Conservation (phyloP, 2,888 invertebrate genomes). For the Parnassius apollo region DNA sequence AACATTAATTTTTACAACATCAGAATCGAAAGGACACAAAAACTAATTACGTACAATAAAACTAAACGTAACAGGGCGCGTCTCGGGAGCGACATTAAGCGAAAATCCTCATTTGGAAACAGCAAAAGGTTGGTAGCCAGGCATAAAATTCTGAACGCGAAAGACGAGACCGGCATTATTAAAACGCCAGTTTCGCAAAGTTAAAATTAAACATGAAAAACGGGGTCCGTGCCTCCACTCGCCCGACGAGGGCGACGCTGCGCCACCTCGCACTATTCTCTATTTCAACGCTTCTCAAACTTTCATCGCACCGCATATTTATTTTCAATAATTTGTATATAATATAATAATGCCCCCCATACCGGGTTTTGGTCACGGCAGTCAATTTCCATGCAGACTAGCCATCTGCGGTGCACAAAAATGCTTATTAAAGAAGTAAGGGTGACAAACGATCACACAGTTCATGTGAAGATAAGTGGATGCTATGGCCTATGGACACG, state of each 20-base stretch:
- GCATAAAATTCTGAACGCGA: slow-evolving; percentile 69
- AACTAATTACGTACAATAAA: slow-evolving; percentile 74
- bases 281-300: slow-evolving; percentile 17
- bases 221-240: slow-evolving; percentile 44
- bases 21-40: slow-evolving; percentile 40
- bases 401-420: too few relatives aligned
- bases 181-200: slow-evolving; percentile 78
- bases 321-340: too few relatives aligned
- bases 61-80: slow-evolving; percentile 44
- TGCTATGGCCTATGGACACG: too few relatives aligned
- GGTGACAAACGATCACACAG: too few relatives aligned
- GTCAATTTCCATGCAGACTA: too few relatives aligned
- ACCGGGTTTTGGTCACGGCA: too few relatives aligned
- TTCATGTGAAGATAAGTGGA: too few relatives aligned
- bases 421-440: too few relatives aligned
- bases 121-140: slow-evolving; percentile 60
- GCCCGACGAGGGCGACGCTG: slow-evolving; percentile 24
- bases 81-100: slow-evolving; percentile 65
- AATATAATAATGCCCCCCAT: too few relatives aligned
- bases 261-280: slow-evolving; percentile 45
- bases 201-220: slow-evolving; percentile 82
- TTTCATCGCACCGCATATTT: background rate
- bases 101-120: slow-evolving; percentile 60
- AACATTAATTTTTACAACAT: slow-evolving; percentile 38
- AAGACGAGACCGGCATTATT: slow-evolving; percentile 74